phyloP scores from a whole-genome alignment of 2,797 vertebrate species.

The Catostomus latipinnis region DNA sequence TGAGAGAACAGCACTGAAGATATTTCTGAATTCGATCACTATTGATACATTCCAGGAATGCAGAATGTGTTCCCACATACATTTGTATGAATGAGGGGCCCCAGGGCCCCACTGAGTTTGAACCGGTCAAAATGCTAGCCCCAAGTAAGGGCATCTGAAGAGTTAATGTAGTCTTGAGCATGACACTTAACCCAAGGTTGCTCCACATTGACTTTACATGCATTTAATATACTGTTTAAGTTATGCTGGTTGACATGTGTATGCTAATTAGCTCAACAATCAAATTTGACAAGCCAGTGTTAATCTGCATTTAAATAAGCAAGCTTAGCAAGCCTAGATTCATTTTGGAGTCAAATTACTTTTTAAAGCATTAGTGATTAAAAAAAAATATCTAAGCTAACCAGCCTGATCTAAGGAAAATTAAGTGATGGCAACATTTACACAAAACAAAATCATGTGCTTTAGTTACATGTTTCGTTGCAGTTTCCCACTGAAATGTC shows the following conservation, averaged over 20 bases:
- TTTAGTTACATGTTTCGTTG: too few species aligned
- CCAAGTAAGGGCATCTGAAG: neutral
- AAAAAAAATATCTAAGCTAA: too few species aligned
- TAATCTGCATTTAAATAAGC: too few species aligned
- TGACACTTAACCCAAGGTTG: neutral
- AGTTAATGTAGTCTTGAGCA: neutral
- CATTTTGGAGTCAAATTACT: too few species aligned
- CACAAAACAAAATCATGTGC: too few species aligned
- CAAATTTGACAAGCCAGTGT: neutral
- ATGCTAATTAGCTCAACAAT: neutral
- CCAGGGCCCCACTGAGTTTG: neutral
- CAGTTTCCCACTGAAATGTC: too few species aligned
- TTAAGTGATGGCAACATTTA: too few species aligned
- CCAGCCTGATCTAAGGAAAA: too few species aligned
- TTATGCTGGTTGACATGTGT: neutral
- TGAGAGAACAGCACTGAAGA: constrained; percentile 2
- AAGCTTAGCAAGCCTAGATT: too few species aligned
- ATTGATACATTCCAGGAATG: constrained; percentile 16
- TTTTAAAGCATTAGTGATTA: too few species aligned
- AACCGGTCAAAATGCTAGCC: neutral
- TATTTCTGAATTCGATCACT: constrained; percentile 11
- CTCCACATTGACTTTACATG: neutral
- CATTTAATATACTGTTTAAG: neutral
- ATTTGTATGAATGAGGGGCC: neutral
- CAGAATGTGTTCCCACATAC: neutral